phyloP scores from a whole-genome alignment of 2,888 invertebrate species.

The Uloborus plumipes region DNA sequence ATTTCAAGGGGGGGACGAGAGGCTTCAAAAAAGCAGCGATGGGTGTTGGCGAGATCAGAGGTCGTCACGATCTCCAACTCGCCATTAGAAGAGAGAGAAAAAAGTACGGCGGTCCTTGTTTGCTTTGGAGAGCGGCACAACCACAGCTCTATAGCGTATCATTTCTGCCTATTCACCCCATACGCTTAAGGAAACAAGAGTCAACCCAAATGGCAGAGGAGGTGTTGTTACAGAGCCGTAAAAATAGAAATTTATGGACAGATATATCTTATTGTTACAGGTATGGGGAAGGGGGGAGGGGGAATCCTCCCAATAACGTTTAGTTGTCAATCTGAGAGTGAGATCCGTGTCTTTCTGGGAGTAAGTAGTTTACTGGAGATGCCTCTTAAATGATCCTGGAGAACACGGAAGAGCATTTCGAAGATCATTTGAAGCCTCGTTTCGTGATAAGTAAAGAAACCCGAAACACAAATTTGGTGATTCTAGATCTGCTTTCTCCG shows the following conservation, averaged over 20 bases:
- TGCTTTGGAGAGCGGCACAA: constrained; percentile 22
- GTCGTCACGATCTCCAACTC: constrained; percentile 37
- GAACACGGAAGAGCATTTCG: no score
- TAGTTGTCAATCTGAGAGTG: no score
- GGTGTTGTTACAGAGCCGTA: constrained; percentile 20
- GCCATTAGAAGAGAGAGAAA: not conserved
- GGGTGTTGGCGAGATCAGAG: constrained; percentile 50
- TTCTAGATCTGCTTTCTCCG: no score
- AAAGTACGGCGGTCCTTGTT: constrained; percentile 22
- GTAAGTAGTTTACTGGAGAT: no score
- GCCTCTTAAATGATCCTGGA: no score
- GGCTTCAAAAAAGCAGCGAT: constrained; percentile 14
- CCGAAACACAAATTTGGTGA: no score
- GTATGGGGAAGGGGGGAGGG: no score
- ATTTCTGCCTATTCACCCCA: constrained; percentile 2
- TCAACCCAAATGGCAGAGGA: constrained; percentile 35
- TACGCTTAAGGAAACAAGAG: constrained; percentile 6
- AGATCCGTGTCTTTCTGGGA: no score
- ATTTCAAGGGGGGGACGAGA: constrained; percentile 15
- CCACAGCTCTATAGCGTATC: constrained; percentile 18
- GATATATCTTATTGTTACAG: no score
- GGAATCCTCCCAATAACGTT: no score
- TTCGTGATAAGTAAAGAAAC: no score
- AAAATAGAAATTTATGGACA: constrained; percentile 20
- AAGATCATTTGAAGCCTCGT: no score